A percentile compares a stretch with the other conserved stretches of the same genome.
phyloP scores from a whole-genome alignment of 2,797 vertebrate genomes.

The Rhinatrema bivittatum region DNA sequence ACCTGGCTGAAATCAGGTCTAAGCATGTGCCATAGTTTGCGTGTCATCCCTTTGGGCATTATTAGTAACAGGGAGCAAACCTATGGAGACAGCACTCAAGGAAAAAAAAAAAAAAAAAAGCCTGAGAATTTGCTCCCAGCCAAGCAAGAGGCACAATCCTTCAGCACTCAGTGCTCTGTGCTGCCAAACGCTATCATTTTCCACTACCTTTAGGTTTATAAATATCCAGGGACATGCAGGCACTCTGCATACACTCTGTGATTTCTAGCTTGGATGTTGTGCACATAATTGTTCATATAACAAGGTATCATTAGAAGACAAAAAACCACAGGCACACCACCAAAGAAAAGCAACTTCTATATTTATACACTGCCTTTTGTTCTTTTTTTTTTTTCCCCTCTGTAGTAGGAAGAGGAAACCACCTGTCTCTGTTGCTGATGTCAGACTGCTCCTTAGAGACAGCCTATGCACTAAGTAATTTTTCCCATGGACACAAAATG shows the following conservation, averaged over 20 bases:
- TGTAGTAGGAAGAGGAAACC: conserved; percentile 48
- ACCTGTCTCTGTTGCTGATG: conserved; percentile 52
- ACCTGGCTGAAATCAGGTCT: conserved; percentile 34
- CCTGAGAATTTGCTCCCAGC: conserved; percentile 17
- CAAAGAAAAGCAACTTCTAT: conserved; percentile 40
- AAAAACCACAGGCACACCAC: conserved; percentile 32
- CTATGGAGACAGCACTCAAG: too few relatives aligned
- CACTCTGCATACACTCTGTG: conserved; percentile 18
- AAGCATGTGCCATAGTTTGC: conserved; percentile 24
- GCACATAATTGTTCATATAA: conserved; percentile 27
- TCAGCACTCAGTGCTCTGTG: conserved; percentile 16
- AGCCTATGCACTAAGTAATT: too few relatives aligned
- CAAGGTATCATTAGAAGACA: conserved; percentile 43
- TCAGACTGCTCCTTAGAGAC: conserved; percentile 55
- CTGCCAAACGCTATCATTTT: conserved; percentile 21
- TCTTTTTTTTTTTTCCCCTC: conserved; percentile 14
- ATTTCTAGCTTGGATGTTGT: conserved; percentile 31
- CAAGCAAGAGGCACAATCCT: conserved; percentile 17
- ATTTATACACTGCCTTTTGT: conserved; percentile 42
- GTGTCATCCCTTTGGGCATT: conserved; percentile 34
- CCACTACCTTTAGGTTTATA: conserved; percentile 22
- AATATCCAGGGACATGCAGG: conserved; percentile 24
- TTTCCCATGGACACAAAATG: too few relatives aligned
- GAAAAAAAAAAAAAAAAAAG: too few relatives aligned
- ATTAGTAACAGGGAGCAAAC: conserved; percentile 27